phyloP scores from a whole-genome alignment of 2,888 invertebrate genomes.

The Drosophila algonquin region DNA sequence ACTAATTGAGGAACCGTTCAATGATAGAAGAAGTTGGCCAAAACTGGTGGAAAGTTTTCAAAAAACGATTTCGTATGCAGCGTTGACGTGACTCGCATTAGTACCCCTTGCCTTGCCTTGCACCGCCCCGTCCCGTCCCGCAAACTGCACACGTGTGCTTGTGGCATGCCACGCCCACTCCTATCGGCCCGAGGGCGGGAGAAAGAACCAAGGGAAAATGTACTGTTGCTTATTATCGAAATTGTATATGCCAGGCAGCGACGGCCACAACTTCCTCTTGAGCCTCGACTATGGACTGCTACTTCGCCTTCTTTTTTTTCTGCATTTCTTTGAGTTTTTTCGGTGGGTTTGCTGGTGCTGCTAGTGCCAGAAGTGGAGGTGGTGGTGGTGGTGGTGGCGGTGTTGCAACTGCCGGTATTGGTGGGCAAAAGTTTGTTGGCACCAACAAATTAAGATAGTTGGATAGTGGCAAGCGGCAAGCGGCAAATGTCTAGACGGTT shows the following conservation, averaged over 20 bases:
- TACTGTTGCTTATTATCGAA: conserved; percentile 77
- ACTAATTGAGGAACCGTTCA: conserved; percentile 58
- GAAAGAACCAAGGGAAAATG: conserved; percentile 20
- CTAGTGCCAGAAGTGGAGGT: no score
- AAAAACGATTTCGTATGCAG: conserved; percentile 73
- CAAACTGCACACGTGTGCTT: conserved; percentile 54
- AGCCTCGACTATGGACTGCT: conserved; percentile 34
- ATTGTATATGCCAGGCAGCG: conserved; percentile 73
- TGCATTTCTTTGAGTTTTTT: background rate
- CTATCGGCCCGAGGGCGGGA: background rate
- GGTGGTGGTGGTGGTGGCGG: background rate
- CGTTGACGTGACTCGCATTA: conserved; percentile 79
- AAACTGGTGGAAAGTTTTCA: conserved; percentile 35
- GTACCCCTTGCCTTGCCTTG: conserved; percentile 7
- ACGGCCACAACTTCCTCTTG: conserved; percentile 63
- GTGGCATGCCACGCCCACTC: conserved; percentile 49
- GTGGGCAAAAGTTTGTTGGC: conserved; percentile 62
- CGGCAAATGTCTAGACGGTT: conserved; percentile 72
- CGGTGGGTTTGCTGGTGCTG: background rate
- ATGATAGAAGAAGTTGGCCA: conserved; percentile 42
- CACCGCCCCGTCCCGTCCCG: background rate
- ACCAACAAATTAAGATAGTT: conserved; percentile 77
- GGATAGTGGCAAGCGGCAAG: conserved; percentile 66
- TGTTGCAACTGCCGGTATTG: background rate
- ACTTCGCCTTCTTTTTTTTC: conserved; percentile 10